phyloP scores from a whole-genome alignment of 2,888 invertebrate genomes.

The Callimorpha dominula region DNA sequence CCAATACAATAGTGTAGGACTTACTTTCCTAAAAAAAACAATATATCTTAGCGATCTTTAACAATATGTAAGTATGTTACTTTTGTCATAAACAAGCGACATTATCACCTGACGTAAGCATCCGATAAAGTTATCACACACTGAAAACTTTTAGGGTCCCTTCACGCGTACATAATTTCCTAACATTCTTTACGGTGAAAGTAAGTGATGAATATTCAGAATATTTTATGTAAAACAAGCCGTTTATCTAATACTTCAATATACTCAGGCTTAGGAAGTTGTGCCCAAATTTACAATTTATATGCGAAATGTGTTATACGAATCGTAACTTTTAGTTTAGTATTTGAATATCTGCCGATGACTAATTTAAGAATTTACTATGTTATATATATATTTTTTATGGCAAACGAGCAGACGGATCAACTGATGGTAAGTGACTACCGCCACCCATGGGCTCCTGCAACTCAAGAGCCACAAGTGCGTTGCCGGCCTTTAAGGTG shows the following conservation, averaged over 20 bases:
- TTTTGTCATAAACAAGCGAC: neutral
- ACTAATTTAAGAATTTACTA: neutral
- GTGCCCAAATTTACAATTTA: constrained; percentile 17
- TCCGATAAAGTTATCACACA: neutral
- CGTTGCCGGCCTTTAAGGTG: too few relatives aligned
- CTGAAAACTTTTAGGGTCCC: neutral
- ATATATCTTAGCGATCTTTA: too few relatives aligned
- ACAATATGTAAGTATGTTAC: too few relatives aligned
- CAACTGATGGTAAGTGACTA: too few relatives aligned
- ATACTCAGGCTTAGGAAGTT: neutral
- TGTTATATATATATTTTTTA: too few relatives aligned
- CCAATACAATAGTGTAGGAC: too few relatives aligned
- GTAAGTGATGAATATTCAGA: constrained; percentile 16
- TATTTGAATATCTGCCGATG: constrained; percentile 4
- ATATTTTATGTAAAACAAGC: constrained; percentile 12
- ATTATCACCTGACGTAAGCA: neutral
- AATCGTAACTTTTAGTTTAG: constrained; percentile 15
- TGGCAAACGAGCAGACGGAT: too few relatives aligned
- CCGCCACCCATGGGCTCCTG: too few relatives aligned
- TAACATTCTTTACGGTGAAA: constrained; percentile 10
- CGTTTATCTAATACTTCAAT: constrained; percentile 10
- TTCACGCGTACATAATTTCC: neutral
- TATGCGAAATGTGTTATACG: constrained; percentile 5
- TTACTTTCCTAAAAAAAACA: too few relatives aligned
- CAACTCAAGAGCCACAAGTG: too few relatives aligned